phyloP scores from a whole-genome alignment of 1,140 invertebrate species.

The Ladona fulva region DNA sequence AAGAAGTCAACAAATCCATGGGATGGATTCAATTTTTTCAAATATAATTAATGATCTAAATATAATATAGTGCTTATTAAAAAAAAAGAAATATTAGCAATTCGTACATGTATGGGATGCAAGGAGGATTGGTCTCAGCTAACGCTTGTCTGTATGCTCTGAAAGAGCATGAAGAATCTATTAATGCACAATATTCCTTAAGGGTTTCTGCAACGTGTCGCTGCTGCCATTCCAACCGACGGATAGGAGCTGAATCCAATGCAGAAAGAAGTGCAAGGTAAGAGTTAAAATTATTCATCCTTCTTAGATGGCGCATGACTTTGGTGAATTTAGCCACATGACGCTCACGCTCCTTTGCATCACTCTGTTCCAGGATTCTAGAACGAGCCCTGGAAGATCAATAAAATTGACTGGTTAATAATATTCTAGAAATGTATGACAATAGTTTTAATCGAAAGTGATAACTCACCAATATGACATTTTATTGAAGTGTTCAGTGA shows the following conservation, averaged over 20 bases:
- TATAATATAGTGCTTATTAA: too few species aligned
- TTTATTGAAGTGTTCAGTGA: conserved; percentile 99
- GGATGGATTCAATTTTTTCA: too few species aligned
- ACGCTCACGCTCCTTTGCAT: conserved; percentile 89
- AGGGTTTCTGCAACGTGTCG: conserved; percentile 85
- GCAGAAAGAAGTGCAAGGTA: conserved; percentile 94
- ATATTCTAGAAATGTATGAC: background rate
- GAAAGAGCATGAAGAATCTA: conserved; percentile 94
- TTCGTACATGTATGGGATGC: conserved; percentile 96
- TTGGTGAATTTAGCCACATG: conserved; percentile 96
- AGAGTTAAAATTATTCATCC: conserved; percentile 98
- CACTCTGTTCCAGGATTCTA: conserved; percentile 65
- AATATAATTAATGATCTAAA: too few species aligned
- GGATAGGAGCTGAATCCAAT: conserved; percentile 90
- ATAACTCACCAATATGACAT: conserved; percentile 92
- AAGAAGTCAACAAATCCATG: too few species aligned
- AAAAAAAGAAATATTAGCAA: too few species aligned
- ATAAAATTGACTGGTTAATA: background rate
- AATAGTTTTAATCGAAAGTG: background rate
- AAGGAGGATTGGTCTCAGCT: conserved; percentile 89
- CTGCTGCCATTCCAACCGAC: conserved; percentile 90
- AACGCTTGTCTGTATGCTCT: conserved; percentile 88
- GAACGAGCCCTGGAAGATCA: conserved; percentile 58
- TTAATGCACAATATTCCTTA: conserved; percentile 88
- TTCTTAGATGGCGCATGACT: conserved; percentile 94